Base-by-base conservation (phyloP, 2,888 invertebrate genomes). In the Yponomeuta malinellus region DNA sequence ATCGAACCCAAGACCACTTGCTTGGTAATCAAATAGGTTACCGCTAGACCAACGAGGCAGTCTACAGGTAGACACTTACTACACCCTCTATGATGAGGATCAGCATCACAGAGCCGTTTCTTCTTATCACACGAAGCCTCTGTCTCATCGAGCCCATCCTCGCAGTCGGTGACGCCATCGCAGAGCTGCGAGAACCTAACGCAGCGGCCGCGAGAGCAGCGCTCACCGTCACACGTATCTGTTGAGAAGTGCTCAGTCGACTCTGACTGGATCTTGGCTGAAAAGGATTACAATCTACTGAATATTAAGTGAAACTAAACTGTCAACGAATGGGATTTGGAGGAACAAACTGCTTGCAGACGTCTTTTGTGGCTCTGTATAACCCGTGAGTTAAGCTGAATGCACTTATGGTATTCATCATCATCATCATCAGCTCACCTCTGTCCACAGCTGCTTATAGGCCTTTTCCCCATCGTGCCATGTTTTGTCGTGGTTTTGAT, bases 141-240 rank as follows among this genome's bases (percentile, higher is more conserved):
- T 3, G 87, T 80, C 83, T 97, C 97, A 78, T 97, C 97, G 63
- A 88, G 92, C 12, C 93, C 94, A 78, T 95, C 94, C 71, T 94
- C 93, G 76, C 97, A 97, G 77, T 96, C 93, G 1, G 84, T 86
- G 65, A 94, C 88, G 0, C 95, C 95, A 80, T 97, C 93, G 80
- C 96, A 97, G 15, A 95, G 84, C 72, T 93, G 87, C 9, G 85
- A 79, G 72, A 92, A 81, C 1, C 89, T 78, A 63, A 97, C 79
- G 81, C 97, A 97, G 59, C 93, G 83, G 0, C 97, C 97, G 70
- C 95, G 85, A 29, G 93, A 87, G 82, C 97, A 97, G 71, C 96
- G 93, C 70, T 93, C 81, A 63, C 95, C 93, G 70, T 93, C 79
- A 78, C 96, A 96, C 23, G 76, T 73, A 37, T 87, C 79, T 67